Evolutionary conservation across 2,888 invertebrate genomes (phyloP).

Genomic region (Leptinotarsa tumamoca): DNA sequence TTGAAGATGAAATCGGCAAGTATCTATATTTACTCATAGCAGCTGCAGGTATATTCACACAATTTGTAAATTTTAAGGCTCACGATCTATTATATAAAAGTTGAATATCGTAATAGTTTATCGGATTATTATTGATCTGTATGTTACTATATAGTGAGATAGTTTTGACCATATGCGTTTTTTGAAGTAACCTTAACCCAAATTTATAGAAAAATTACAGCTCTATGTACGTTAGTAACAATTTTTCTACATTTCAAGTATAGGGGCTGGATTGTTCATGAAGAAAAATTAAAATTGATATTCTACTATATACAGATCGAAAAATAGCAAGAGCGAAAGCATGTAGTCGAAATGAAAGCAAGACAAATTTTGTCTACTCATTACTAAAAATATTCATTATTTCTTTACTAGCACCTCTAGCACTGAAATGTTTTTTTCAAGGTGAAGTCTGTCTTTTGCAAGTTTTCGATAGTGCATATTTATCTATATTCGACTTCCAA

Average conservation of each 20-base stretch:
- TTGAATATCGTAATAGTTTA: conserved; percentile 12
- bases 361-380: too few relatives aligned
- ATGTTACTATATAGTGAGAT: background rate
- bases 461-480: too few relatives aligned
- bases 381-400: too few relatives aligned
- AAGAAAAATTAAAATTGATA: too few relatives aligned
- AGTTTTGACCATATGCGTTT: background rate
- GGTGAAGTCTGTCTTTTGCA: too few relatives aligned
- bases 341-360: too few relatives aligned
- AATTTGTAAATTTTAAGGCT: conserved; percentile 12
- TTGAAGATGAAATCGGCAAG: conserved; percentile 46
- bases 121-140: background rate
- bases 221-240: too few relatives aligned
- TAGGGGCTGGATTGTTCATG: background rate
- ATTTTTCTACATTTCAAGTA: background rate
- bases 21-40: conserved; percentile 21
- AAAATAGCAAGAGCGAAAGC: too few relatives aligned
- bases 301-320: too few relatives aligned
- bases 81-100: conserved; percentile 30
- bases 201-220: background rate
- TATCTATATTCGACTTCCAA: too few relatives aligned
- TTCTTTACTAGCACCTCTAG: too few relatives aligned
- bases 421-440: too few relatives aligned
- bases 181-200: conserved; percentile 19
- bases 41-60: conserved; percentile 25